These are phyloP conservation scores for Syngnathoides biaculeatus DNA, from an alignment of 2,113 vertebrate species.

Conservation along the genomic window DNA sequence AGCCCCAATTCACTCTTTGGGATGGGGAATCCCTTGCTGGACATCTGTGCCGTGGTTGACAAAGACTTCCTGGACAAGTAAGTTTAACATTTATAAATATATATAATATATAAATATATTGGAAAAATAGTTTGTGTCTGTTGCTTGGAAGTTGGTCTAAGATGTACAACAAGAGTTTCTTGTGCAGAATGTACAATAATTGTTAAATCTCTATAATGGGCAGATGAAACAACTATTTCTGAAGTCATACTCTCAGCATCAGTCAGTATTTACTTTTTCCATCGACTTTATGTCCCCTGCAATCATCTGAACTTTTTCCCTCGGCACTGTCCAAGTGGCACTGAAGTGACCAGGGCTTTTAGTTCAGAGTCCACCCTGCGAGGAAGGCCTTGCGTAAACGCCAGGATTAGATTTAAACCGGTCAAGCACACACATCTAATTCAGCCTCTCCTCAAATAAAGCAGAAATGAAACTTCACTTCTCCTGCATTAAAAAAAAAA, in stretches of 20 bases:
- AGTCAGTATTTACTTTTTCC: neutral
- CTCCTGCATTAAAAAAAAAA: conserved; percentile 6
- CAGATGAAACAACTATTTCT: neutral
- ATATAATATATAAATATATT: neutral
- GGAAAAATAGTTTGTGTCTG: neutral
- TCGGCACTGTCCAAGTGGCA: neutral
- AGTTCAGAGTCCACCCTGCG: conserved; percentile 48
- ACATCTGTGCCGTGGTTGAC: conserved; percentile 92
- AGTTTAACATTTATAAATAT: conserved; percentile 64
- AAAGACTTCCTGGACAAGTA: conserved; percentile 98
- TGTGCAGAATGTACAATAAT: neutral
- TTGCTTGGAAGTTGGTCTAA: neutral
- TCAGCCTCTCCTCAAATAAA: conserved; percentile 26
- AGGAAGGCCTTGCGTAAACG: conserved; percentile 40
- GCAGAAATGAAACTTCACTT: conserved; percentile 17
- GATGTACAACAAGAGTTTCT: neutral
- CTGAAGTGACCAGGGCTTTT: conserved; percentile 33
- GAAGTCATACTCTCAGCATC: neutral
- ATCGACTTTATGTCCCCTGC: neutral
- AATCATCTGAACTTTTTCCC: neutral
- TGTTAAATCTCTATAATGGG: neutral
- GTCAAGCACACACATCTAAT: conserved; percentile 12
- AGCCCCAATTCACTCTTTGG: conserved; percentile 95
- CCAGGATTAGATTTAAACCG: conserved; percentile 49
- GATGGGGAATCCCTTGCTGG: conserved; percentile 96